Evolutionary conservation across 1,140 invertebrate genomes (phyloP).

Genomic region (Halesus radiatus): DNA sequence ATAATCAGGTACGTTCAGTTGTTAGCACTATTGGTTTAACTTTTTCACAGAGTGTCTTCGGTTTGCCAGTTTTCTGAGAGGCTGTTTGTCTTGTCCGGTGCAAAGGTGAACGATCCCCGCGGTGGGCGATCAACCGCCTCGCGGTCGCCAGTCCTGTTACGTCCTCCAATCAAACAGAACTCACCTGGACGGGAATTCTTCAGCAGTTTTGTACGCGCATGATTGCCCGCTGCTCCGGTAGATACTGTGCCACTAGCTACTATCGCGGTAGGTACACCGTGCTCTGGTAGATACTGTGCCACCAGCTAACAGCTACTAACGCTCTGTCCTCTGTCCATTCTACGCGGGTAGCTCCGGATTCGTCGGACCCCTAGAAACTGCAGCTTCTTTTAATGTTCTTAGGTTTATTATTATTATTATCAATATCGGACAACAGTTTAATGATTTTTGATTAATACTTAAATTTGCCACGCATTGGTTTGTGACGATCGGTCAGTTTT

Average conservation of each 20-base stretch:
- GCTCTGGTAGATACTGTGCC: not conserved
- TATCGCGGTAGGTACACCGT: not conserved
- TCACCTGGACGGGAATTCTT: slow-evolving; percentile 10
- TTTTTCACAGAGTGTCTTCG: too few species aligned
- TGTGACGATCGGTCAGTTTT: too few species aligned
- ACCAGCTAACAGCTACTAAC: too few species aligned
- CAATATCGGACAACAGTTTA: too few species aligned
- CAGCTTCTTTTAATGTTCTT: not conserved
- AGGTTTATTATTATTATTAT: not conserved
- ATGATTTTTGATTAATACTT: too few species aligned
- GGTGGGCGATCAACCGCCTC: slow-evolving; percentile 27
- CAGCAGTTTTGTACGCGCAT: not conserved
- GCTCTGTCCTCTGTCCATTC: not conserved
- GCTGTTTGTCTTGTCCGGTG: not conserved
- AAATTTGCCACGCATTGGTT: too few species aligned
- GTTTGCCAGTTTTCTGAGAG: too few species aligned
- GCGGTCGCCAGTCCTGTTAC: slow-evolving; percentile 28
- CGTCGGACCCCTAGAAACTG: not conserved
- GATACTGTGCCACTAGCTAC: not conserved
- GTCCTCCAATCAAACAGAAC: slow-evolving; percentile 32
- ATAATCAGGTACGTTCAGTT: too few species aligned
- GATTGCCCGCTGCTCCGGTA: not conserved
- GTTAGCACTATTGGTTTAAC: too few species aligned
- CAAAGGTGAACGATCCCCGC: slow-evolving; percentile 20
- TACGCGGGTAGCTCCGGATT: not conserved